Conservation (phyloP, 2,797 vertebrate species). For the Pachyuromys duprasi region DNA sequence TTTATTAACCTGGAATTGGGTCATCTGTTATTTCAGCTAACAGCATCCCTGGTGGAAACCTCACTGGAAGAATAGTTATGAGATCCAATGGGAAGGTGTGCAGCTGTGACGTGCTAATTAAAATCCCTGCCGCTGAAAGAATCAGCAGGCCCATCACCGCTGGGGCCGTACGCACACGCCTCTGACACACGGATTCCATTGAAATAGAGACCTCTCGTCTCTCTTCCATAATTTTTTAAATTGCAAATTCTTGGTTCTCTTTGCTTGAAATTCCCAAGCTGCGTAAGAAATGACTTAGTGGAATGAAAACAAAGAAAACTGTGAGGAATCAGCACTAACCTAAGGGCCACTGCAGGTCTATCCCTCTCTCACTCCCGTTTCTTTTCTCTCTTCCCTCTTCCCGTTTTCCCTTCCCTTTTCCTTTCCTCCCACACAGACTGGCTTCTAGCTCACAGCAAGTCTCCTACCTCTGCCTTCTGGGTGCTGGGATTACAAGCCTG, state of each 20-base stretch:
- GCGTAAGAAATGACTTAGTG: slow-evolving; percentile 1
- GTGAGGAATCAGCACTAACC: background rate
- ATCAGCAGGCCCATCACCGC: background rate
- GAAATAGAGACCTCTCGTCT: background rate
- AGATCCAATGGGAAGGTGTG: background rate
- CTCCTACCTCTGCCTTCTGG: background rate
- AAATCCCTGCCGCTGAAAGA: background rate
- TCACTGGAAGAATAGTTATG: background rate
- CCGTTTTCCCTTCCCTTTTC: background rate
- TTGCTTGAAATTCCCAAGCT: slow-evolving; percentile 4
- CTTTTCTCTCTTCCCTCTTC: background rate
- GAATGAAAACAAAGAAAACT: background rate
- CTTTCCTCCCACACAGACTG: background rate
- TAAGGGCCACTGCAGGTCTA: too few species aligned
- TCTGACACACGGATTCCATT: background rate
- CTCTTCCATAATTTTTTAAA: background rate
- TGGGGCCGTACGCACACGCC: background rate
- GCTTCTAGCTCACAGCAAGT: background rate
- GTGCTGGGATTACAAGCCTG: background rate
- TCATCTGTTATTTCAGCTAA: slow-evolving; percentile 48
- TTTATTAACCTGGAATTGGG: slow-evolving; percentile 37
- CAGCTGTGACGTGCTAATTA: background rate
- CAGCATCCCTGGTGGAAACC: slow-evolving; percentile 19
- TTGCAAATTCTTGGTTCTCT: slow-evolving; percentile 17
- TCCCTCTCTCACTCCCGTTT: too few species aligned